A percentile compares a stretch with the other conserved stretches of the same genome.
Evolutionary conservation across 2,888 invertebrate genomes (phyloP).

Genomic region (Athetis lepigone): DNA sequence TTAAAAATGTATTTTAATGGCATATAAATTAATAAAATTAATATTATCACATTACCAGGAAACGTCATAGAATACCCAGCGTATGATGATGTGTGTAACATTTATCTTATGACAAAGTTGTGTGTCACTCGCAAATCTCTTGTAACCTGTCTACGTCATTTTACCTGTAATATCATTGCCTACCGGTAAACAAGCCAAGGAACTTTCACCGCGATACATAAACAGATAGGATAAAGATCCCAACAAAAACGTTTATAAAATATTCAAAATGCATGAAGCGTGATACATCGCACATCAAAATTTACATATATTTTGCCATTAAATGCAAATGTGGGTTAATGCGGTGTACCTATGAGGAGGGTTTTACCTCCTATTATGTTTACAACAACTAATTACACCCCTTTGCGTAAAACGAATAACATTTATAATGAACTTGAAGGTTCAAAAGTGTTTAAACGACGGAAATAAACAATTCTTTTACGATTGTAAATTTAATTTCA

Average conservation of each 20-base stretch:
- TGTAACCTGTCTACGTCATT: too few relatives aligned
- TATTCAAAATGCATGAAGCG: slow-evolving; percentile 50
- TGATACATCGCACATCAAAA: slow-evolving; percentile 52
- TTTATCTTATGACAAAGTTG: too few relatives aligned
- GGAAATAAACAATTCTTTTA: slow-evolving; percentile 23
- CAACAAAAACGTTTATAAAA: slow-evolving; percentile 39
- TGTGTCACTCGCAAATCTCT: too few relatives aligned
- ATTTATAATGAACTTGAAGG: slow-evolving; percentile 45
- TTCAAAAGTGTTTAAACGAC: slow-evolving; percentile 4
- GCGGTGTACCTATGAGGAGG: slow-evolving; percentile 14
- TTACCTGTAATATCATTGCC: neutral
- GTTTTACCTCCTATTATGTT: slow-evolving; percentile 45
- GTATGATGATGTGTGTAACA: too few relatives aligned
- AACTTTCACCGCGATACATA: neutral
- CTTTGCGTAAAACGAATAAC: slow-evolving; percentile 49
- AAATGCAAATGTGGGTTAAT: slow-evolving; percentile 60
- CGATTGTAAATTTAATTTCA: slow-evolving; percentile 33
- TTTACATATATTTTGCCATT: slow-evolving; percentile 61
- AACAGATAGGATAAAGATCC: slow-evolving; percentile 1
- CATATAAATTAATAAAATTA: too few relatives aligned
- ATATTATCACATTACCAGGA: too few relatives aligned
- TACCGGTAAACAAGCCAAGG: slow-evolving; percentile 5
- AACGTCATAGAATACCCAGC: too few relatives aligned
- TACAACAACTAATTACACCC: slow-evolving; percentile 50
- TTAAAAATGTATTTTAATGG: too few relatives aligned